phyloP scores from a whole-genome alignment of 2,113 vertebrate genomes.

The Grus americana region DNA sequence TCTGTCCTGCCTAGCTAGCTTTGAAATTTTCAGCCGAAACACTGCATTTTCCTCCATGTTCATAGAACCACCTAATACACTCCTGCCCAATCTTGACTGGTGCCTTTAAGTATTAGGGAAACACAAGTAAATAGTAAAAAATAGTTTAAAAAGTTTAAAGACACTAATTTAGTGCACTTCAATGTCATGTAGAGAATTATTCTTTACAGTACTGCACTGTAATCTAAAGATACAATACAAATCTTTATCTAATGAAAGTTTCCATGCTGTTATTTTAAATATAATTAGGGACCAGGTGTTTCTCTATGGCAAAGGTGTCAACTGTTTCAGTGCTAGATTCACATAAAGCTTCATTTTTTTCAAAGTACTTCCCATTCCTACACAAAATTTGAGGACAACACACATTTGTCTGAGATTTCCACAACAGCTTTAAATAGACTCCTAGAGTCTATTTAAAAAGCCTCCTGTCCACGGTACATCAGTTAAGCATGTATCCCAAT shows the following conservation, averaged over 20 bases:
- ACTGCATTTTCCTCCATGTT: not conserved
- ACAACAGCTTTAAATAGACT: not conserved
- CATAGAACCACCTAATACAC: not conserved
- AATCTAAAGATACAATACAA: not conserved
- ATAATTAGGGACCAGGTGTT: not conserved
- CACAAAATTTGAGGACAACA: not conserved
- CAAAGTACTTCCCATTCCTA: not conserved
- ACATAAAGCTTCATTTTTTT: not conserved
- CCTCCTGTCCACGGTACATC: not conserved
- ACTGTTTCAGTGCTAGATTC: not conserved
- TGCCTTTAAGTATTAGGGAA: not conserved
- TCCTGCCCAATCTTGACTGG: not conserved
- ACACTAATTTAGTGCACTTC: not conserved
- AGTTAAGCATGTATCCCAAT: not conserved
- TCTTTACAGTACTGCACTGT: not conserved
- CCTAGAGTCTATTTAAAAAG: not conserved
- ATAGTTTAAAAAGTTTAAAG: not conserved
- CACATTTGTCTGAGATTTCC: not conserved
- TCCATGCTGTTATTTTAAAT: not conserved
- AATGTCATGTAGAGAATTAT: not conserved
- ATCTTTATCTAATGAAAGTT: not conserved
- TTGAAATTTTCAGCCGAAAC: not conserved
- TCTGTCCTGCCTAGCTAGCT: not conserved
- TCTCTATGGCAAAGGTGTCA: not conserved
- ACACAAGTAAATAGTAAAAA: not conserved